Evolutionary conservation across 2,888 invertebrate species (phyloP).

Genomic region (Gasteruption jaculator): DNA sequence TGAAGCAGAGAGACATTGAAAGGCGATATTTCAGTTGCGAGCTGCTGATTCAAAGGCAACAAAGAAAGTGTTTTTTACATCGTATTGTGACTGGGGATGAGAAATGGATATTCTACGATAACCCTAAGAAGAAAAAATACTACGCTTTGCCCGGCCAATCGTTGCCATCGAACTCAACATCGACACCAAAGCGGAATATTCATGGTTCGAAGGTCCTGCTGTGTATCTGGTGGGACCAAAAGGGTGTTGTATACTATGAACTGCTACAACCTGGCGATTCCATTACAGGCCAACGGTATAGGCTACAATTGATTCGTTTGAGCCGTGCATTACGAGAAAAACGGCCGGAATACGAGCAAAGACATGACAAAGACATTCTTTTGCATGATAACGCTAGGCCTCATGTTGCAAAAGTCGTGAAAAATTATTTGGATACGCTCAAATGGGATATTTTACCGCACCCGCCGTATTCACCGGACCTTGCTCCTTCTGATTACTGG

Average conservation of each 20-base stretch:
- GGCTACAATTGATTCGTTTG: conserved; percentile 21
- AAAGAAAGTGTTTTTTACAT: conserved; percentile 18
- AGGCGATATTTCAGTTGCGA: conserved; percentile 14
- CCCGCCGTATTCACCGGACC: conserved; percentile 17
- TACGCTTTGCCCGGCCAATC: conserved; percentile 11
- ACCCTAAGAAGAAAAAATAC: conserved; percentile 18
- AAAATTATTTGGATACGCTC: conserved; percentile 23
- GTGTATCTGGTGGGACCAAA: conserved; percentile 24
- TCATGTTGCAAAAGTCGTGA: conserved; percentile 21
- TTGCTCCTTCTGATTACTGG: conserved; percentile 22
- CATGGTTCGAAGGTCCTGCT: conserved; percentile 25
- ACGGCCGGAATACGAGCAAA: conserved; percentile 16
- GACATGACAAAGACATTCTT: conserved; percentile 28
- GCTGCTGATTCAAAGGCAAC: conserved; percentile 13
- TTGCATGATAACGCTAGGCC: conserved; percentile 26
- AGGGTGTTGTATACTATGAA: conserved; percentile 22
- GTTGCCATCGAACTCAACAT: too few relatives aligned
- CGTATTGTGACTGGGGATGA: conserved; percentile 20
- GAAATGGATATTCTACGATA: conserved; percentile 21
- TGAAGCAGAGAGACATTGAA: conserved; percentile 19
- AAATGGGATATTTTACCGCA: conserved; percentile 25
- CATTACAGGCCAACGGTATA: conserved; percentile 20
- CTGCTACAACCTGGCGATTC: conserved; percentile 21
- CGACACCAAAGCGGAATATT: conserved; percentile 25
- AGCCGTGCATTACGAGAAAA: conserved; percentile 21